phyloP scores from a whole-genome alignment of 2,797 vertebrate species.

The Podargus strigoides region DNA sequence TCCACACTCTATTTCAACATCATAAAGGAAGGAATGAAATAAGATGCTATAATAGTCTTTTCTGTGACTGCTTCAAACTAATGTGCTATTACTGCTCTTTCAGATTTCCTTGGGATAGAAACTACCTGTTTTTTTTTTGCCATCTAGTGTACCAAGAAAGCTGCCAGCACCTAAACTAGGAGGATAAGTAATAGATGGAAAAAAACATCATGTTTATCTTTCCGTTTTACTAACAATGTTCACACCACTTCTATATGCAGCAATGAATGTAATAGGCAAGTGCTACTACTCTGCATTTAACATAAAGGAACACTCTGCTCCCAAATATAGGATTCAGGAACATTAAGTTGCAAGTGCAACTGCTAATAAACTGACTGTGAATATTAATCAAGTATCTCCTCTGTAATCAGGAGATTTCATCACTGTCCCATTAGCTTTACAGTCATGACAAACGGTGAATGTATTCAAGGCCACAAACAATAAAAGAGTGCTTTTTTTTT shows the following conservation, averaged over 20 bases:
- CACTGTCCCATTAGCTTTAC: neutral
- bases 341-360: neutral
- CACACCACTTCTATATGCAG: neutral
- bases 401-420: neutral
- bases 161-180: neutral
- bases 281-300: neutral
- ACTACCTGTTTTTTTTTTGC: neutral
- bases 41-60: neutral
- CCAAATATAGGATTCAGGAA: neutral
- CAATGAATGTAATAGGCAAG: neutral
- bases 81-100: neutral
- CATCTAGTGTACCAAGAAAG: neutral
- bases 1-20: neutral
- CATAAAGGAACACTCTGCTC: neutral
- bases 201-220: neutral
- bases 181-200: neutral
- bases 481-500: neutral
- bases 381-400: neutral
- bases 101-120: neutral
- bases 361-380: neutral
- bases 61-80: neutral
- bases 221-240: neutral
- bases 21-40: neutral
- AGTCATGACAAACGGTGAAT: neutral
- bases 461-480: neutral